Evolutionary conservation across 1,140 invertebrate genomes (phyloP).

Genomic region (Lasioglossum albipes): DNA sequence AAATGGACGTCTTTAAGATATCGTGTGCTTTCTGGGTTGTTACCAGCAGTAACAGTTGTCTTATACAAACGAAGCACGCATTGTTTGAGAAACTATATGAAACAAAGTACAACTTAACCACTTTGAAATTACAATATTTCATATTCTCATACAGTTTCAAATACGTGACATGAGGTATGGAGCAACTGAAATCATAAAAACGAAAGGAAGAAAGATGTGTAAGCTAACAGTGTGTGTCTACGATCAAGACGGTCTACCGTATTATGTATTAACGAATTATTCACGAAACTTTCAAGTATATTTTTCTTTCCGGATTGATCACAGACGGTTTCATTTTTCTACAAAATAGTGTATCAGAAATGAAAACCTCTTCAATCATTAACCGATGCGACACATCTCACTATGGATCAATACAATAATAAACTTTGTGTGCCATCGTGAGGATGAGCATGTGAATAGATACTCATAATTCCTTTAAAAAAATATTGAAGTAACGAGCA

Average conservation of each 20-base stretch:
- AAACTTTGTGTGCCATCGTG: constrained; percentile 31
- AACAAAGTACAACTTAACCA: constrained; percentile 45
- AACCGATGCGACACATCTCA: constrained; percentile 44
- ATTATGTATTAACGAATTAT: background rate
- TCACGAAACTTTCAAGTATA: constrained; percentile 7
- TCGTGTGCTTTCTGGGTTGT: background rate
- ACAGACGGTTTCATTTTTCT: constrained; percentile 18
- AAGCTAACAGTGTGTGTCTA: constrained; percentile 37
- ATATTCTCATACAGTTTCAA: constrained; percentile 58
- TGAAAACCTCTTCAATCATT: constrained; percentile 39
- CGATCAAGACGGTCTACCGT: constrained; percentile 32
- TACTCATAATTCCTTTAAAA: constrained; percentile 49
- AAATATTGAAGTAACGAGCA: constrained; percentile 65
- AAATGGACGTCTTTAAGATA: too few relatives aligned
- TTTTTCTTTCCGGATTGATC: constrained; percentile 17
- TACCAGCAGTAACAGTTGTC: background rate
- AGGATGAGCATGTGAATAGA: constrained; percentile 44
- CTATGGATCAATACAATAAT: constrained; percentile 46
- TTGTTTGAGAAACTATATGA: constrained; percentile 1
- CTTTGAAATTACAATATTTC: constrained; percentile 59
- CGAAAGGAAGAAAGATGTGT: constrained; percentile 25
- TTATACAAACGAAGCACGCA: background rate
- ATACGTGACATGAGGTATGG: constrained; percentile 47
- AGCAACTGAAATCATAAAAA: constrained; percentile 39
- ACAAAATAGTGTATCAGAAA: constrained; percentile 39